Base-by-base conservation (phyloP, 2,113 vertebrate species). In the Origma solitaria region DNA sequence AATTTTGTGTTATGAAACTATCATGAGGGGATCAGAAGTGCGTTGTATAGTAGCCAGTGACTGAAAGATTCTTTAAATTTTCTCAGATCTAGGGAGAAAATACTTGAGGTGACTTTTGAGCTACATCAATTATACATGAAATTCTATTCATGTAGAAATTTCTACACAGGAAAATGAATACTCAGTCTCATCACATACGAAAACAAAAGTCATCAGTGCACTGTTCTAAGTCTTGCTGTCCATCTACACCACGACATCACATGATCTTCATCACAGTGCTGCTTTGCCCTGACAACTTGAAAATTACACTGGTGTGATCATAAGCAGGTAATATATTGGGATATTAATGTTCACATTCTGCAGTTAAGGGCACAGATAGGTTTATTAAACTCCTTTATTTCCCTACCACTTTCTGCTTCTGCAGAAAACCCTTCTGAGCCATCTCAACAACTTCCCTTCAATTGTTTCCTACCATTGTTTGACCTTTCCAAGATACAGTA, bases 21-120 rank as follows among this genome's bases (percentile, higher is more conserved):
- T 13, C 61, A 51, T 17, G 20, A 37, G 3, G 6, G 27, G 24
- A 62, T 62, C 35, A 49, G 23, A 73, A 83, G 12, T 0, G 0
- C 24, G 19, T 13, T 50, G 17, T n/a, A n/a, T 5, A 38, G 28
- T 15, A 75, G 22, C 17, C 19, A 84, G 38, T 38, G 51, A 87
- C 14, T 25, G n/a, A 40, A 92, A 76, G 5, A 35, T 17, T 68
- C 37, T 44, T 87, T 27, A 56, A 9, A 60, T 50, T 37, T 75
- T 75, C 35, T 75, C 6, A 1, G 7, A 54, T 33, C 25, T 62
- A 49, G 6, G 6, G 9, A 75, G 69, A 51, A 91, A 72, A 68
- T 31, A 69, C 9, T 60, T 44, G 13, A 79, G 28, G 33, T 82
- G 17, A 38, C 11, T 76, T 7, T 70, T 56, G 5, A 91, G 35